Base-by-base conservation (phyloP, 2,797 vertebrate species). In the Sternotherus odoratus region DNA sequence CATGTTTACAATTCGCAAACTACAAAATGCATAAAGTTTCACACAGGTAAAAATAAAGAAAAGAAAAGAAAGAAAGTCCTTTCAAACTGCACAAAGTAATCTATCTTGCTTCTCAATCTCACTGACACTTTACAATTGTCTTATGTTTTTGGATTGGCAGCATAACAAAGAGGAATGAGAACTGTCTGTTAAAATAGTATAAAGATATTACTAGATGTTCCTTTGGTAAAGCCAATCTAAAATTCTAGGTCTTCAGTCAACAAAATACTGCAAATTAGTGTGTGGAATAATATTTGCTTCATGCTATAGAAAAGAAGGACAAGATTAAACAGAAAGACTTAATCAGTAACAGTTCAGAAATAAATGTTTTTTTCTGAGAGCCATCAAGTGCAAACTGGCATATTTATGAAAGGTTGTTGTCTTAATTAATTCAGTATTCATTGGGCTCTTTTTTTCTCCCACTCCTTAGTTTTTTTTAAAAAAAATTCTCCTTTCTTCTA, bases 41-140 rank as follows among this genome's bases (percentile, higher is more conserved):
- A 82, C 13, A 36, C 51, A 51, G 48, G 1, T 60, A 3, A 90
- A 78, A 51, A n/a, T n/a, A n/a, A n/a, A 11, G 30, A 12, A 53
- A 13, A n/a, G n/a, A n/a, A 63, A 57, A 50, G 75, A 92, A 81
- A 92, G 56, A 87, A 82, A 46, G 19, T 13, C 5, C 5, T 95
- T 97, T 94, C 57, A 92, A 93, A 26, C 6, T 79, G 48, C 84
- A n/a, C 26, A 74, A 86, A 92, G 60, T 15, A 92, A 89, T 85
- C 2, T 56, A 74, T 93, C 66, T 94, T 80, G 79, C 86, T 81
- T 30, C 33, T 97, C 43, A 80, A 82, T 86, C 85, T 94, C 95
- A 36, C 77, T 81, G 78, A 63, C 63, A 87, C 93, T 95, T 96
- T 94, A 39, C 91, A 96, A 88, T 79, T 95, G 79, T 93, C 74